Evolutionary conservation across 2,113 vertebrate genomes (phyloP).

Genomic region (Meles meles): DNA sequence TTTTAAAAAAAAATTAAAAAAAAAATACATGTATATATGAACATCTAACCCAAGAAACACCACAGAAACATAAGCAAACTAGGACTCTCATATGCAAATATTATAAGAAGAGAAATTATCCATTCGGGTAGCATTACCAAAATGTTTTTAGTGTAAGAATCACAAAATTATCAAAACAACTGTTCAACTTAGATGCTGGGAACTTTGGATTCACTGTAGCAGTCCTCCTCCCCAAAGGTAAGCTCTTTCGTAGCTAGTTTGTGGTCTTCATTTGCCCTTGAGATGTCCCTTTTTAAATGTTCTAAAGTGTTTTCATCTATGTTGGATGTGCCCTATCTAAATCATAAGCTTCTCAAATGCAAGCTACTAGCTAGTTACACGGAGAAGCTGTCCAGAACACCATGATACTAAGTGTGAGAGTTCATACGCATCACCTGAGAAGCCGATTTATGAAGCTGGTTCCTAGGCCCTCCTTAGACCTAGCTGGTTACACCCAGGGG

Average conservation of each 20-base stretch:
- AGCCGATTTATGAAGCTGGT: background rate
- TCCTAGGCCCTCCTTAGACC: background rate
- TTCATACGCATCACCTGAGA: background rate
- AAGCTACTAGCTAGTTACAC: background rate
- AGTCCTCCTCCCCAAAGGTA: background rate
- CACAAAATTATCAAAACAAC: background rate
- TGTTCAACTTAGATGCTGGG: background rate
- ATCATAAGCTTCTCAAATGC: background rate
- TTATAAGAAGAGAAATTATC: background rate
- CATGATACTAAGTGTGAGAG: background rate
- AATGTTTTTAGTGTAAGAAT: background rate
- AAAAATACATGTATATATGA: background rate
- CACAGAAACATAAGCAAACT: background rate
- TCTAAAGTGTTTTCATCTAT: background rate
- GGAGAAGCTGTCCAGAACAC: background rate
- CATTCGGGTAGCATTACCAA: background rate
- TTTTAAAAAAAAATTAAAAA: background rate
- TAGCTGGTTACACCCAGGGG: background rate
- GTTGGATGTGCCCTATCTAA: background rate
- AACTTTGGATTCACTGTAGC: background rate
- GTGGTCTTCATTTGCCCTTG: background rate
- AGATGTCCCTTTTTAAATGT: background rate
- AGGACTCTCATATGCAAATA: background rate
- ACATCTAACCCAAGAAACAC: background rate
- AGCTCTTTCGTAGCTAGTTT: background rate